Percentiles rank a stretch among this genome's conserved stretches.
Evolutionary conservation across 92 coral and sea anemone genomes (phyloP).

Genomic region (Palythoa caribaeorum): DNA sequence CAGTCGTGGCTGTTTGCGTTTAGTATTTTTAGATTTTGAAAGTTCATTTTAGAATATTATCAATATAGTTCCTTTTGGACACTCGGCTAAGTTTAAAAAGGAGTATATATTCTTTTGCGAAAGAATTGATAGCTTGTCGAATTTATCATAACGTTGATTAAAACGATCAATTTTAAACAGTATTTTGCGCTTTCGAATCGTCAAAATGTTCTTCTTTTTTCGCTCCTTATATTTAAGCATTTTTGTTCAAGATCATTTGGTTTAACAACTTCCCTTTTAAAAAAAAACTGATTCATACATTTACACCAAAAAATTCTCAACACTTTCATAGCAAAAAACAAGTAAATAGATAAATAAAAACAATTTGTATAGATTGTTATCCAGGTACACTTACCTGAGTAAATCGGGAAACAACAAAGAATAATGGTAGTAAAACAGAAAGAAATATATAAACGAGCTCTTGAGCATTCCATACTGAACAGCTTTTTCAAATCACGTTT

Average conservation of each 20-base stretch:
- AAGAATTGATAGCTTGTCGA: no score
- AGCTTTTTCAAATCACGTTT: neutral
- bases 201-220: neutral
- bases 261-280: neutral
- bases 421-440: neutral
- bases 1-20: no score
- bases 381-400: neutral
- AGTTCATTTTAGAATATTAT: no score
- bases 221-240: neutral
- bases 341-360: no score
- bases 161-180: no score
- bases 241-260: conserved; percentile 15
- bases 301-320: neutral
- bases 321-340: neutral
- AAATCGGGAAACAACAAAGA: neutral
- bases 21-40: no score
- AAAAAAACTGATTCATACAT: no score
- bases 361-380: neutral
- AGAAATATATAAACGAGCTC: neutral
- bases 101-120: no score
- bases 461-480: neutral
- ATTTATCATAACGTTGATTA: no score
- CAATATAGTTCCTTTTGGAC: no score
- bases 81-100: no score
- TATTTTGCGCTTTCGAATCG: no score